phyloP scores from a whole-genome alignment of 2,888 invertebrate genomes.

The Tanytarsus gracilentus region DNA sequence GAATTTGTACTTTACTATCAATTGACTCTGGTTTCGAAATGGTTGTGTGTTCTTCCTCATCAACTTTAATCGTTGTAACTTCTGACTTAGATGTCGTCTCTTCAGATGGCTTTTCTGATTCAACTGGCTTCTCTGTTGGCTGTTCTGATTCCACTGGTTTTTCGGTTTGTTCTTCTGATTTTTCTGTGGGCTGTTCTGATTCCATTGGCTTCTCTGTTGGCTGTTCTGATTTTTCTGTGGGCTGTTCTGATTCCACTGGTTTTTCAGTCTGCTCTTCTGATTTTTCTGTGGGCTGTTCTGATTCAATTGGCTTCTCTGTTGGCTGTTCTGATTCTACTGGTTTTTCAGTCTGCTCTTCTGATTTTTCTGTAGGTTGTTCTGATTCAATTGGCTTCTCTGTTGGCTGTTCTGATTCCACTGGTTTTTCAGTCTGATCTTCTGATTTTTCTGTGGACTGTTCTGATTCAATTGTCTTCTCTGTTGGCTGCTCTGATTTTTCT shows the following conservation, averaged over 20 bases:
- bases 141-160: conserved; percentile 21
- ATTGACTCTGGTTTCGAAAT: conserved; percentile 8
- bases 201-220: conserved; percentile 18
- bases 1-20: conserved; percentile 21
- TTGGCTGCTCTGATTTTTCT: too few species aligned
- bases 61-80: conserved; percentile 19
- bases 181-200: conserved; percentile 29
- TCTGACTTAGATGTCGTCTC: conserved; percentile 31
- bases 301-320: conserved; percentile 30
- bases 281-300: conserved; percentile 28
- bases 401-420: too few species aligned
- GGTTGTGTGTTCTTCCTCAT: conserved; percentile 19
- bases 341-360: conserved; percentile 28
- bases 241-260: conserved; percentile 29
- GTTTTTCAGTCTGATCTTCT: conserved; percentile 7
- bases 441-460: conserved; percentile 6
- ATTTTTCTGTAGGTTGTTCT: neutral
- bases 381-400: neutral
- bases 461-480: too few species aligned
- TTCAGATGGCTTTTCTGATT: conserved; percentile 30
- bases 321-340: neutral
- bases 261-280: too few species aligned
- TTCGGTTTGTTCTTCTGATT: conserved; percentile 30
- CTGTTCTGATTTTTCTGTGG: conserved; percentile 30
- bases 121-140: conserved; percentile 29